Conservation (phyloP, 2,797 vertebrate species). For the Erpetoichthys calabaricus region DNA sequence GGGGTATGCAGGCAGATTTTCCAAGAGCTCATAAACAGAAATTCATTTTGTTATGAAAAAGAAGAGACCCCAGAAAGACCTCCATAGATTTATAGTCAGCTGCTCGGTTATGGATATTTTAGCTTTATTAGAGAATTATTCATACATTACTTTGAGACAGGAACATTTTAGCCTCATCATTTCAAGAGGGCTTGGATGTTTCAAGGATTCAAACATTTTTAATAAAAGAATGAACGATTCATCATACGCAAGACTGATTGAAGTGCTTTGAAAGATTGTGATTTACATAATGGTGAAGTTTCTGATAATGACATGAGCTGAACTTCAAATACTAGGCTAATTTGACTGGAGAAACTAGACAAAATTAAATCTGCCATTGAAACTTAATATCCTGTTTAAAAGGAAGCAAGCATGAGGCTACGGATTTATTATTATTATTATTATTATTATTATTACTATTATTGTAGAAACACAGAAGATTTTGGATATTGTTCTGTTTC, state of each 20-base stretch:
- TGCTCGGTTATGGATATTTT: too few species aligned
- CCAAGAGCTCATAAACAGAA: too few species aligned
- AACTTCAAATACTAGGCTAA: neutral
- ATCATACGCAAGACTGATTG: slow-evolving; percentile 1
- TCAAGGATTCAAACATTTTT: neutral
- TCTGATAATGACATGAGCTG: neutral
- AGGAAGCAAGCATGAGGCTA: too few species aligned
- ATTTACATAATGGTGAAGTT: neutral
- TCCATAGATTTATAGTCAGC: too few species aligned
- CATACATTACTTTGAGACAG: neutral
- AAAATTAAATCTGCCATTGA: neutral
- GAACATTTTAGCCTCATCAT: neutral
- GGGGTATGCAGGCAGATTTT: too few species aligned
- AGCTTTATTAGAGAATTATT: too few species aligned
- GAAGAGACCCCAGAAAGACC: too few species aligned
- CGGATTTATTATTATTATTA: too few species aligned
- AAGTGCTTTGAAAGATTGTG: neutral
- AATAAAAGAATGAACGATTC: neutral
- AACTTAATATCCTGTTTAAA: neutral
- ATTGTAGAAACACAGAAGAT: too few species aligned
- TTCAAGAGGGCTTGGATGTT: neutral
- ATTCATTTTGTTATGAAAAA: too few species aligned
- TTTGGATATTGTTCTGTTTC: too few species aligned
- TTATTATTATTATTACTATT: too few species aligned
- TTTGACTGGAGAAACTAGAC: neutral